phyloP scores from a whole-genome alignment of 2,113 vertebrate genomes.

The Dicentrarchus labrax region DNA sequence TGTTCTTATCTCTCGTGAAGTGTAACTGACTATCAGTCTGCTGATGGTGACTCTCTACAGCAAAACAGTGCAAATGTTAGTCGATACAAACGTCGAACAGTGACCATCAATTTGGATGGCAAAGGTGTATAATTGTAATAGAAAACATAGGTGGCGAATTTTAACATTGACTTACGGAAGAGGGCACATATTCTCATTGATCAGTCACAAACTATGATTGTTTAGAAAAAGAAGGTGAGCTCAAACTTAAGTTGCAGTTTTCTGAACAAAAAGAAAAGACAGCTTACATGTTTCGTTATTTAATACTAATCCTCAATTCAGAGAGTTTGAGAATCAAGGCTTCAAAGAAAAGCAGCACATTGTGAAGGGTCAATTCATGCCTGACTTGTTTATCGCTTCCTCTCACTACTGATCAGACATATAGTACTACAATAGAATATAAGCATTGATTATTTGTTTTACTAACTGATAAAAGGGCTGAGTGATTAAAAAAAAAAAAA shows the following conservation, averaged over 20 bases:
- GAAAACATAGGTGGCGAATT: constrained; percentile 30
- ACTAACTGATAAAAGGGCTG: not conserved
- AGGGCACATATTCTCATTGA: not conserved
- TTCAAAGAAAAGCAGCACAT: constrained; percentile 47
- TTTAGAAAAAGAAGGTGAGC: not conserved
- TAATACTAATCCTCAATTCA: constrained; percentile 16
- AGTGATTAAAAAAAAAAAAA: not conserved
- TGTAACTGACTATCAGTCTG: constrained; percentile 3
- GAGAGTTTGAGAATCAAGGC: constrained; percentile 40
- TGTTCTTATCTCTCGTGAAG: constrained; percentile 3
- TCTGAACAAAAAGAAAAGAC: not conserved
- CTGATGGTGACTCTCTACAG: not conserved
- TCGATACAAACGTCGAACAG: constrained; percentile 5
- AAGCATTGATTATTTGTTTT: not conserved
- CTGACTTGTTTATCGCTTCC: constrained; percentile 6
- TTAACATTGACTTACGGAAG: not conserved
- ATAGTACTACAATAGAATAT: not conserved
- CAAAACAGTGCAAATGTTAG: constrained; percentile 16
- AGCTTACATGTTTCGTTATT: not conserved
- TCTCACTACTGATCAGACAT: not conserved
- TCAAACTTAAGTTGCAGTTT: not conserved
- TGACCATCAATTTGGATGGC: constrained; percentile 16
- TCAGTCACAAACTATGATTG: constrained; percentile 1
- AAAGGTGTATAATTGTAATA: constrained; percentile 29
- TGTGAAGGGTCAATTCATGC: constrained; percentile 4